phyloP scores from a whole-genome alignment of 2,888 invertebrate species.

The Trachelus iudaicus region DNA sequence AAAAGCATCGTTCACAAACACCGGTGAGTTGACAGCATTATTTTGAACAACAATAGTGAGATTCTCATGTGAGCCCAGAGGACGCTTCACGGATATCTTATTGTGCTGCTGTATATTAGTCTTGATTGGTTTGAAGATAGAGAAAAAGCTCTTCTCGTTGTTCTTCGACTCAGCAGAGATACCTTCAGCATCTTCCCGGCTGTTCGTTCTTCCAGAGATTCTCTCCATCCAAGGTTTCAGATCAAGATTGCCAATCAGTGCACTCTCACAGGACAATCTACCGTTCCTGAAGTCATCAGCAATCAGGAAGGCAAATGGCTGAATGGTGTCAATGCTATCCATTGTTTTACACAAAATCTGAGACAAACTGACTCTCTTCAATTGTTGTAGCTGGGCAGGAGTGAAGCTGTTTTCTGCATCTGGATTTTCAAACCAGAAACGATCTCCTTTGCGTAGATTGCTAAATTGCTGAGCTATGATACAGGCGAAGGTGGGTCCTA shows the following conservation, averaged over 20 bases:
- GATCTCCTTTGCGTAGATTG: constrained; percentile 80
- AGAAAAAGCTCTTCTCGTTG: background rate
- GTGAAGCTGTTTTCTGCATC: constrained; percentile 80
- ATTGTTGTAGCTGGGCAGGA: constrained; percentile 79
- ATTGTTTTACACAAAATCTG: constrained; percentile 79
- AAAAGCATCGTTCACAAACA: constrained; percentile 52
- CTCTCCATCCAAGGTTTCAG: constrained; percentile 73
- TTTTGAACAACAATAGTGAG: constrained; percentile 57
- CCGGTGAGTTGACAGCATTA: constrained; percentile 54
- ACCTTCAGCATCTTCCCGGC: background rate
- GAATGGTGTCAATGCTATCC: constrained; percentile 74
- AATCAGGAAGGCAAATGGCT: constrained; percentile 77
- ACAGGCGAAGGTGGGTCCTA: constrained; percentile 90
- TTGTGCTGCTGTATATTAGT: constrained; percentile 55
- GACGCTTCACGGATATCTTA: constrained; percentile 46
- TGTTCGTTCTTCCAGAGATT: constrained; percentile 32
- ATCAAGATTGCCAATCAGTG: constrained; percentile 69
- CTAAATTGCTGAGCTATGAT: constrained; percentile 88
- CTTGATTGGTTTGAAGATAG: constrained; percentile 35
- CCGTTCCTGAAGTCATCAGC: constrained; percentile 72
- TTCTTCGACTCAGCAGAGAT: background rate
- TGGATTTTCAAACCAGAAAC: constrained; percentile 84
- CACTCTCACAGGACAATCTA: constrained; percentile 70
- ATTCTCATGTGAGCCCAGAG: constrained; percentile 48
- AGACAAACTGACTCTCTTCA: constrained; percentile 77